These are phyloP conservation scores for Coranthus polyacanthus DNA, from an alignment of 2,797 vertebrate genomes.

Conservation along the genomic window DNA sequence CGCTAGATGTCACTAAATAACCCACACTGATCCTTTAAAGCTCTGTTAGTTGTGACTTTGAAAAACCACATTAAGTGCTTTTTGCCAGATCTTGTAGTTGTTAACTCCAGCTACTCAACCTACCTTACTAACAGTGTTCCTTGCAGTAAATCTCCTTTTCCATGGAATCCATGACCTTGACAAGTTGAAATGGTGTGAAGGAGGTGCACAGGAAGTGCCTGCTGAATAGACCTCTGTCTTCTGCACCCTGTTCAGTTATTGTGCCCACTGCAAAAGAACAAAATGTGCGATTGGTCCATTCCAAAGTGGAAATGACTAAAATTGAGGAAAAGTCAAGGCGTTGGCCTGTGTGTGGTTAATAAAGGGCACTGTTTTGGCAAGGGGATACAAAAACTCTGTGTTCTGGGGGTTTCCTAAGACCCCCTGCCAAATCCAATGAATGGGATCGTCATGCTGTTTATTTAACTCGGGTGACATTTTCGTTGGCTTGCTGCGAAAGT, in stretches of 20 bases:
- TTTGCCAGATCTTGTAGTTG: no score
- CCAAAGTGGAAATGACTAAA: slow-evolving; percentile 54
- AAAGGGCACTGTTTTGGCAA: slow-evolving; percentile 46
- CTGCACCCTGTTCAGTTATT: no score
- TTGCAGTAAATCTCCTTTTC: no score
- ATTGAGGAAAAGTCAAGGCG: slow-evolving; percentile 16
- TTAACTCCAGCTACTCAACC: no score
- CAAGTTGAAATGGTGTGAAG: slow-evolving; percentile 2
- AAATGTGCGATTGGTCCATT: slow-evolving; percentile 19
- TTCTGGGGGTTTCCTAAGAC: slow-evolving; percentile 21
- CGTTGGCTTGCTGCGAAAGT: slow-evolving; percentile 29
- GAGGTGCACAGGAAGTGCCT: slow-evolving; percentile 35
- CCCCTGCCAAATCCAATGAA: slow-evolving; percentile 36
- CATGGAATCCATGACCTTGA: not conserved
- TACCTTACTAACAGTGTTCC: no score
- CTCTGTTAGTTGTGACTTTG: no score
- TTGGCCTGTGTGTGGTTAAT: slow-evolving; percentile 31
- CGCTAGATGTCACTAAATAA: no score
- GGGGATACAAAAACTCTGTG: slow-evolving; percentile 17
- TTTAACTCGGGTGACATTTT: slow-evolving; percentile 42
- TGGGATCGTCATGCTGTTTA: slow-evolving; percentile 24
- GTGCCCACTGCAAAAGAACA: slow-evolving; percentile 3
- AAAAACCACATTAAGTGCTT: no score
- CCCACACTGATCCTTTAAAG: no score
- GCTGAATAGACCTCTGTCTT: slow-evolving; percentile 61